Evolutionary conservation across 2,888 invertebrate genomes (phyloP).

Genomic region (Pristionchus exspectatus): DNA sequence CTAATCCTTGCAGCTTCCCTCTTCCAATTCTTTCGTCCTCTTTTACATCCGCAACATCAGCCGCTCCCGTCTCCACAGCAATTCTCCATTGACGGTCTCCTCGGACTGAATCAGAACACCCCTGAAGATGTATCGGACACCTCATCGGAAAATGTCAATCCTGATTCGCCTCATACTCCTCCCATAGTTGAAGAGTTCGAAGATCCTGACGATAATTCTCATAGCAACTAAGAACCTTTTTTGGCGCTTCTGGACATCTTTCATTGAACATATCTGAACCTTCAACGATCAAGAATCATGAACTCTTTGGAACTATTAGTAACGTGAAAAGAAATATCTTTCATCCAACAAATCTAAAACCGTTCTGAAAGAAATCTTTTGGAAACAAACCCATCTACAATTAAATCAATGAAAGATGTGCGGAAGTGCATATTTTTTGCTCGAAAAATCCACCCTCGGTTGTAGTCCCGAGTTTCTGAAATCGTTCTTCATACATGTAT

Average conservation of each 20-base stretch:
- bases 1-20: neutral
- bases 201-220: neutral
- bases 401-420: neutral
- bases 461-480: neutral
- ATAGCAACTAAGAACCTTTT: neutral
- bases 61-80: neutral
- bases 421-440: neutral
- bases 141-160: neutral
- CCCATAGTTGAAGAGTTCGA: neutral
- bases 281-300: too few relatives aligned
- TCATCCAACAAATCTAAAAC: too few relatives aligned
- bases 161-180: neutral
- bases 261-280: too few relatives aligned
- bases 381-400: neutral
- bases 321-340: too few relatives aligned
- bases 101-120: neutral
- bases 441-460: neutral
- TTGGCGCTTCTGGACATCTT: too few relatives aligned
- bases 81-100: neutral
- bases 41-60: neutral
- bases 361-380: too few relatives aligned
- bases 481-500: neutral
- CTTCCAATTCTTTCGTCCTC: neutral
- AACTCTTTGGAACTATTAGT: too few relatives aligned
- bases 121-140: neutral